Base-by-base conservation (phyloP, 2,888 invertebrate species). In the Monoplex corrugatus region DNA sequence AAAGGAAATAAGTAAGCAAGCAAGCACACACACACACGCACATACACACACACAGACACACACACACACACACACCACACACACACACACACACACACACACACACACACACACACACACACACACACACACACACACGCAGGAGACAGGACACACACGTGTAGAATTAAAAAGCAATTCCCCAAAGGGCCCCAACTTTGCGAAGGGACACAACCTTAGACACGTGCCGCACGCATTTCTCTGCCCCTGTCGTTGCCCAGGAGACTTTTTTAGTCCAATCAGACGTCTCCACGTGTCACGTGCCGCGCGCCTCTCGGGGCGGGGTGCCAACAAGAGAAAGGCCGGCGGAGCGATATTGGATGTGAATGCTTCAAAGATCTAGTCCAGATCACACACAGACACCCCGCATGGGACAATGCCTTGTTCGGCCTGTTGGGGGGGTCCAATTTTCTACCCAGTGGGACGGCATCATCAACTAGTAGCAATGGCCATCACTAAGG, bases 231-330 rank as follows among this genome's bases (percentile, higher is more conserved):
- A 6, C 44, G 32, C 35, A 57, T 35, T 84, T 57, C 32, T 84
- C 57, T 84, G 57, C 84, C 84, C 82, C 68, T 68, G 68, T 13
- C 63, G 68, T 86, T 63, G 68, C 86, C 86, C 68, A 19, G 68
- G 86, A 86, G 86, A 86, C 68, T 86, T 86, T 86, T 86, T 86
- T 86, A 57, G 43, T 86, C 86, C 86, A 86, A 68, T 86, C 86
- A 86, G 57, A 86, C 86, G 68, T 68, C 43, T 10, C 43, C 68
- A 43, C 23, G 86, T 72, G 68, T 63, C 85, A 85, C 85, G 85
- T 85, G 85, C 8, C 85, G 63, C 85, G 23, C 63, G 85, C 63
- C 85, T 32, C 63, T 28, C 28, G 85, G 63, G 85, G 40, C 40
- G 38, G 85, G 57, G 57, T 85, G 85, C 85, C 85, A 85, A 40